Percentiles rank a stretch among this genome's conserved stretches.
Conservation (phyloP, 2,888 invertebrate genomes). For the Lasioglossum pauxillum region DNA sequence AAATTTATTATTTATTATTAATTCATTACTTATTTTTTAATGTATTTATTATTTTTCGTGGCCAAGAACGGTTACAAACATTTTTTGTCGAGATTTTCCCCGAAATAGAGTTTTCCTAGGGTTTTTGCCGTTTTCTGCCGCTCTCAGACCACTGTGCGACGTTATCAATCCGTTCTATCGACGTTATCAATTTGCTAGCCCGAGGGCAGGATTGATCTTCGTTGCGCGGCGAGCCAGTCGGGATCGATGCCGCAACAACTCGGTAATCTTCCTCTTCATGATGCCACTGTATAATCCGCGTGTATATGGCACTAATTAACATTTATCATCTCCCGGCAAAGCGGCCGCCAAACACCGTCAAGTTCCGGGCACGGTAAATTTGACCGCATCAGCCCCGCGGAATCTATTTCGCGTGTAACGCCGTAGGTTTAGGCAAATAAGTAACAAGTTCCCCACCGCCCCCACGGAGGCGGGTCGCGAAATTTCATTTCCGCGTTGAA, state of each 20-base stretch:
- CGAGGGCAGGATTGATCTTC: background rate
- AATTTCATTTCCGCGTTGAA: slow-evolving; percentile 55
- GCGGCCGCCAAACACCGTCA: background rate
- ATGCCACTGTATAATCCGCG: background rate
- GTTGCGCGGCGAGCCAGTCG: background rate
- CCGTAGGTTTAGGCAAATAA: slow-evolving; percentile 45
- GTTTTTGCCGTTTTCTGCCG: no score
- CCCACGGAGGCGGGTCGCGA: background rate
- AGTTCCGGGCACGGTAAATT: slow-evolving; percentile 22
- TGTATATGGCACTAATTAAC: slow-evolving; percentile 8
- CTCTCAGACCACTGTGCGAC: no score
- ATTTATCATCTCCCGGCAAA: background rate
- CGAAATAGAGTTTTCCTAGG: no score
- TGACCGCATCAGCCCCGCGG: background rate
- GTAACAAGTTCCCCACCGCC: slow-evolving; percentile 35
- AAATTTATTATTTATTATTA: no score
- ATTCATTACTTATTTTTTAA: no score
- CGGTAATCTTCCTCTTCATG: slow-evolving; percentile 8
- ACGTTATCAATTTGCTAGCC: background rate
- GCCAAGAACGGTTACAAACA: no score
- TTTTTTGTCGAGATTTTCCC: no score
- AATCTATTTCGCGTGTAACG: slow-evolving; percentile 23
- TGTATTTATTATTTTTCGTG: no score
- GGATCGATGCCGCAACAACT: slow-evolving; percentile 13
- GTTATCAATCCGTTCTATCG: background rate